These are phyloP conservation scores for Deilephila porcellus DNA, from an alignment of 2,888 invertebrate genomes.

Conservation along the genomic window DNA sequence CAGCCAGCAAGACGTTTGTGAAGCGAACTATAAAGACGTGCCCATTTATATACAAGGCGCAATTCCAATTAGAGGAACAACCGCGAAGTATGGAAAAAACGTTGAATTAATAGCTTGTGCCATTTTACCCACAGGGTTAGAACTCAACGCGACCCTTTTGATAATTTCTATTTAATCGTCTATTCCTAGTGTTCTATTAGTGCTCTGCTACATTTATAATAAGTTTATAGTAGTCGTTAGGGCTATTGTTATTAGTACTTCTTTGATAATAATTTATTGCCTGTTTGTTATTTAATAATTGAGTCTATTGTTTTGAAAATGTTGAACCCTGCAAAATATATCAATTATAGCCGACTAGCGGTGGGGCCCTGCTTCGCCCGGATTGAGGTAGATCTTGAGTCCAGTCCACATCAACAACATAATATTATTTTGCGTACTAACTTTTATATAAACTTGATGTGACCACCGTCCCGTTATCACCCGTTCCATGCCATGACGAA, in stretches of 20 bases:
- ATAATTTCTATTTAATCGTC: constrained; percentile 21
- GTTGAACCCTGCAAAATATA: too few relatives aligned
- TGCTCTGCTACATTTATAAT: background rate
- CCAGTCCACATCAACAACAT: too few relatives aligned
- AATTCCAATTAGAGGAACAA: constrained; percentile 41
- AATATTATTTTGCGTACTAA: too few relatives aligned
- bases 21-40: constrained; percentile 40
- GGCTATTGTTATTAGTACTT: background rate
- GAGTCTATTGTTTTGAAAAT: too few relatives aligned
- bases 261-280: background rate
- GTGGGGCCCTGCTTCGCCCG: too few relatives aligned
- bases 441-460: too few relatives aligned
- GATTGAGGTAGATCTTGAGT: too few relatives aligned
- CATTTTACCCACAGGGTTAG: constrained; percentile 16
- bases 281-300: too few relatives aligned
- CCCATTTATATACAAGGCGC: constrained; percentile 43
- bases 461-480: too few relatives aligned
- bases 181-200: constrained; percentile 9
- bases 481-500: too few relatives aligned
- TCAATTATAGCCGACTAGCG: too few relatives aligned
- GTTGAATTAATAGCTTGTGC: constrained; percentile 30
- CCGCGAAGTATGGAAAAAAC: constrained; percentile 26
- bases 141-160: constrained; percentile 14
- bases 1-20: constrained; percentile 35
- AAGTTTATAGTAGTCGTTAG: background rate